These are phyloP conservation scores for Lymantria dispar DNA, from an alignment of 2,888 invertebrate species.

Conservation along the genomic window DNA sequence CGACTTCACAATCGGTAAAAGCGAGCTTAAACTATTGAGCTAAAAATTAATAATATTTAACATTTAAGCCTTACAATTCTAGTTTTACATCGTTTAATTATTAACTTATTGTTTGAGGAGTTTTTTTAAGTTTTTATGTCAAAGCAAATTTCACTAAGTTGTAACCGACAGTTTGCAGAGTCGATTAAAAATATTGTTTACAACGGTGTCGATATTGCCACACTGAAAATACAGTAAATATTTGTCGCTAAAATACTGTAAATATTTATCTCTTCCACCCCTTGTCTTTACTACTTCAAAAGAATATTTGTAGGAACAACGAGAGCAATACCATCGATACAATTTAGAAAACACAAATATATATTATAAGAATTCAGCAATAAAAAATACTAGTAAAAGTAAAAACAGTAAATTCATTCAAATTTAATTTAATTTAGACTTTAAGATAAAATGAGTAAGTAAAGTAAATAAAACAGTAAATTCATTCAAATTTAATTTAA, in stretches of 20 bases:
- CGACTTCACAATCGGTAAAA: no score
- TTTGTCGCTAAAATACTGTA: conserved; percentile 54
- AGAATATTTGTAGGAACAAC: conserved; percentile 22
- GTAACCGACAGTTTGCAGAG: conserved; percentile 63
- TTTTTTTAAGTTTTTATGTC: conserved; percentile 23
- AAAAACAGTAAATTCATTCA: no score
- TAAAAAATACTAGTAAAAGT: no score
- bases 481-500: no score
- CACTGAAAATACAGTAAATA: conserved; percentile 60
- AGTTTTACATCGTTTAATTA: background rate
- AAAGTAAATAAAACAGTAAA: no score
- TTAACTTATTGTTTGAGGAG: conserved; percentile 18
- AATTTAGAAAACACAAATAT: no score
- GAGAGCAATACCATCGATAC: conserved; percentile 5
- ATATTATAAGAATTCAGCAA: no score
- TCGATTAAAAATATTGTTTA: conserved; percentile 74
- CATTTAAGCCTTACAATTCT: background rate
- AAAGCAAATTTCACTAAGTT: conserved; percentile 48
- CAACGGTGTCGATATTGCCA: conserved; percentile 51
- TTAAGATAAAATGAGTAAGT: no score
- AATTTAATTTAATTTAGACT: no score
- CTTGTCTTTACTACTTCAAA: conserved; percentile 30
- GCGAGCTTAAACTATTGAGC: background rate
- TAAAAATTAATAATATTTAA: background rate
- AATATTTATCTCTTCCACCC: conserved; percentile 53